These are phyloP conservation scores for Stenolophus ochropezus DNA, from an alignment of 2,888 invertebrate species.

Conservation along the genomic window DNA sequence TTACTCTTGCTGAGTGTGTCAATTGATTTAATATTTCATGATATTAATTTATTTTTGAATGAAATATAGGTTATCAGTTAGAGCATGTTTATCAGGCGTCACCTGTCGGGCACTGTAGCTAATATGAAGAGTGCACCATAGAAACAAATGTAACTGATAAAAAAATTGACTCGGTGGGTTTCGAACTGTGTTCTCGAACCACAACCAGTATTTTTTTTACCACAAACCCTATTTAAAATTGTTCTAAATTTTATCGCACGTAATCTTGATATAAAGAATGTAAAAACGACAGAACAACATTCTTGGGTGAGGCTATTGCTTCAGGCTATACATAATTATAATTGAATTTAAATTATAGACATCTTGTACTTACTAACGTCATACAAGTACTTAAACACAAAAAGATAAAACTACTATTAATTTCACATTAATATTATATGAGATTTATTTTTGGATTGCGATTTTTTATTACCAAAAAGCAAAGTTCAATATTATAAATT, in stretches of 20 bases:
- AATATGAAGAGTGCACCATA: too few relatives aligned
- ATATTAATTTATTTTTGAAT: too few relatives aligned
- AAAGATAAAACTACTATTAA: constrained; percentile 2
- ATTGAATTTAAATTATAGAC: constrained; percentile 3
- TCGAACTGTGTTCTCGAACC: too few relatives aligned
- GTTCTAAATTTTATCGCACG: not conserved
- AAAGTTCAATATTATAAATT: too few relatives aligned
- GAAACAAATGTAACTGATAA: too few relatives aligned
- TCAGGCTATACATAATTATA: not conserved
- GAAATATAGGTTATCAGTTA: too few relatives aligned
- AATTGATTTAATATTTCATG: too few relatives aligned
- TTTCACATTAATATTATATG: not conserved
- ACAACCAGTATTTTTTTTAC: too few relatives aligned
- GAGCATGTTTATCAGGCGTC: too few relatives aligned
- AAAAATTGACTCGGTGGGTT: too few relatives aligned
- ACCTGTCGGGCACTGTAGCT: too few relatives aligned
- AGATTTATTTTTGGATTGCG: not conserved
- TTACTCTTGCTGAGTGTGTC: too few relatives aligned
- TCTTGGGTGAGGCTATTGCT: not conserved
- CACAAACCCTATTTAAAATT: not conserved
- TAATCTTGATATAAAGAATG: not conserved
- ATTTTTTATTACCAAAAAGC: not conserved
- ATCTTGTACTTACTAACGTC: not conserved
- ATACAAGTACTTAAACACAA: not conserved
- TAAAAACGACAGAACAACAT: not conserved